phyloP scores from a whole-genome alignment of 2,113 vertebrate genomes.

The Osmerus mordax region DNA sequence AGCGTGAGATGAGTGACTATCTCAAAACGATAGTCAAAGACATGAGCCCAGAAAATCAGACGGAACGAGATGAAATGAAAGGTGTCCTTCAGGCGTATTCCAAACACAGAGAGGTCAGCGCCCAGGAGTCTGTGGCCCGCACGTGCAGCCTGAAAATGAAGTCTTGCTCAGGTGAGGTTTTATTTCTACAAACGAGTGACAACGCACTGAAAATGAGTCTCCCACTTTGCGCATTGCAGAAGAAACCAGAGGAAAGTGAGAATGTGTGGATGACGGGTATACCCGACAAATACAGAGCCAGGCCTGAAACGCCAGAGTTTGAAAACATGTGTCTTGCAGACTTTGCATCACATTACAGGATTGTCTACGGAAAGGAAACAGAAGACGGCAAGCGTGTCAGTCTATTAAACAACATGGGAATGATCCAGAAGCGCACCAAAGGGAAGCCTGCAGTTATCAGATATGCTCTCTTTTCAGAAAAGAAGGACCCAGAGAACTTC shows the following conservation, averaged over 20 bases:
- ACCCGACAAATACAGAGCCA: constrained; percentile 11
- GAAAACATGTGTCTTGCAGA: not conserved
- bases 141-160: constrained; percentile 17
- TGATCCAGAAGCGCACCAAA: no score
- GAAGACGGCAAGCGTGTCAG: not conserved
- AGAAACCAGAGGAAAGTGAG: not conserved
- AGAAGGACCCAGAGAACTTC: no score
- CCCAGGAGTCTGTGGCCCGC: constrained; percentile 21
- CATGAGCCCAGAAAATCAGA: not conserved
- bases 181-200: constrained; percentile 13
- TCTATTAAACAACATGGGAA: constrained; percentile 8
- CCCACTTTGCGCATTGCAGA: not conserved
- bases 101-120: constrained; percentile 22
- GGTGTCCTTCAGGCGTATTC: constrained; percentile 20
- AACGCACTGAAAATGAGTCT: constrained; percentile 6
- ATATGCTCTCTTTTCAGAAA: no score
- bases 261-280: not conserved
- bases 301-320: not conserved
- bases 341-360: no score
- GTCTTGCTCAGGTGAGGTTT: not conserved
- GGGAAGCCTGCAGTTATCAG: no score
- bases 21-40: constrained; percentile 11
- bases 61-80: constrained; percentile 27
- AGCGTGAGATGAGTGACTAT: constrained; percentile 34
- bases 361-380: no score